Conservation (phyloP, 2,113 vertebrate genomes). For the Blennius ocellaris region DNA sequence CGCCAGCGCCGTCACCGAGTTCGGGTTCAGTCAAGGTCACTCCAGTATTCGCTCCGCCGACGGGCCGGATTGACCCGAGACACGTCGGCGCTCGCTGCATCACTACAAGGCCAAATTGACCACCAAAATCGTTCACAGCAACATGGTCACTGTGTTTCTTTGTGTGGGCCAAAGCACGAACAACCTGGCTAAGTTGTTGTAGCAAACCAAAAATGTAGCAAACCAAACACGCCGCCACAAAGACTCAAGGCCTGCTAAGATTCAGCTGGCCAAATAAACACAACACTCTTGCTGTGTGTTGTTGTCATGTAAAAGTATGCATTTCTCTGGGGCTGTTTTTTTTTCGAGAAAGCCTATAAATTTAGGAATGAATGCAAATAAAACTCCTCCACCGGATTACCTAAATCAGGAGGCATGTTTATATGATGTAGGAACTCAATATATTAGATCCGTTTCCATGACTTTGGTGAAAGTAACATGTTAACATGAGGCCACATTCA, state of each 20-base stretch:
- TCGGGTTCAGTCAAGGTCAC: neutral
- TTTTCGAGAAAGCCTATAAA: neutral
- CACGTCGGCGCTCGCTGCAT: neutral
- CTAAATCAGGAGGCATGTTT: neutral
- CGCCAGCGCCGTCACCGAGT: neutral
- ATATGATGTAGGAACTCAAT: neutral
- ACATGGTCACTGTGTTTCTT: neutral
- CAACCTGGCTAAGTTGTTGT: neutral
- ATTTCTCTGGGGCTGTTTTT: too few species aligned
- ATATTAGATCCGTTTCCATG: neutral
- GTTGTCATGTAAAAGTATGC: too few species aligned
- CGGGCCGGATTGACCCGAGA: too few species aligned
- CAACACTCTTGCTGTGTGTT: too few species aligned
- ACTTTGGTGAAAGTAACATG: neutral
- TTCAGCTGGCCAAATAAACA: too few species aligned
- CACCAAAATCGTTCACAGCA: neutral
- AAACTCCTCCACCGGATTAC: neutral
- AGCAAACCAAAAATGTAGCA: neutral
- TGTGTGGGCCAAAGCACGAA: neutral
- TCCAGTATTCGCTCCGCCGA: neutral
- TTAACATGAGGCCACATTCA: neutral
- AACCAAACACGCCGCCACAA: neutral
- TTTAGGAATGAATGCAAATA: neutral
- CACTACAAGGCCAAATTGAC: neutral
- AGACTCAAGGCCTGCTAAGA: neutral